phyloP scores from a whole-genome alignment of 2,888 invertebrate genomes.

The Trichogramma dendrolimi region DNA sequence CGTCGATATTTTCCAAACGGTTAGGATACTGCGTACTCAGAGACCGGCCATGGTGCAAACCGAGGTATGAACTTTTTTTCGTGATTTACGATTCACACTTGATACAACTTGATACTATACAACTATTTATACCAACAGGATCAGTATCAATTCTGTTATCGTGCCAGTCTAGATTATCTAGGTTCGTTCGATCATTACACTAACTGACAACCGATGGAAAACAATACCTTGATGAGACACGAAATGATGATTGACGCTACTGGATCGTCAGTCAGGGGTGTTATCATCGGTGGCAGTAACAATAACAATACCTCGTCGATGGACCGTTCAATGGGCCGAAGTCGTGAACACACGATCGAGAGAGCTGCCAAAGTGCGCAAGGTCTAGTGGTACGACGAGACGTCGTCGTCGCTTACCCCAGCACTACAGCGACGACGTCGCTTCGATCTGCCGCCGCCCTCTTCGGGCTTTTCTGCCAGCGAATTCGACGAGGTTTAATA shows the following conservation, averaged over 20 bases:
- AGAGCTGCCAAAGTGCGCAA: conserved; percentile 48
- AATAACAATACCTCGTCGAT: not conserved
- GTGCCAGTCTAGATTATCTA: conserved; percentile 96
- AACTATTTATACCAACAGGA: conserved; percentile 61
- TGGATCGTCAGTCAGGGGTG: conserved; percentile 13
- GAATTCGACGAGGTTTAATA: conserved; percentile 25
- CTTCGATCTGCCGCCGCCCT: conserved; percentile 16
- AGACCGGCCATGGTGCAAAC: conserved; percentile 99
- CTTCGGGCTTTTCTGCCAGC: conserved; percentile 26
- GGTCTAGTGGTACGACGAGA: conserved; percentile 39
- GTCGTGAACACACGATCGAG: conserved; percentile 39
- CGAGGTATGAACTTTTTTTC: conserved; percentile 64
- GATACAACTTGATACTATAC: not conserved
- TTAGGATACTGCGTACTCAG: conserved; percentile 95
- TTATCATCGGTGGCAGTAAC: not conserved
- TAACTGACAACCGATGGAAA: conserved; percentile 61
- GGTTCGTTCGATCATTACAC: conserved; percentile 96
- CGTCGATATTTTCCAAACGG: conserved; percentile 98
- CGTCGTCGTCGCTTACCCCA: conserved; percentile 19
- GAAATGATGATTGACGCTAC: conserved; percentile 42
- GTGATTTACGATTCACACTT: not conserved
- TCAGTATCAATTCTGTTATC: conserved; percentile 99
- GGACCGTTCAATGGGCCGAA: conserved; percentile 22
- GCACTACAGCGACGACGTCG: conserved; percentile 1
- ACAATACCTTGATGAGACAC: conserved; percentile 31